These are phyloP conservation scores for Epizoanthus ramosus DNA, from an alignment of 92 coral and sea anemone species.

Conservation along the genomic window DNA sequence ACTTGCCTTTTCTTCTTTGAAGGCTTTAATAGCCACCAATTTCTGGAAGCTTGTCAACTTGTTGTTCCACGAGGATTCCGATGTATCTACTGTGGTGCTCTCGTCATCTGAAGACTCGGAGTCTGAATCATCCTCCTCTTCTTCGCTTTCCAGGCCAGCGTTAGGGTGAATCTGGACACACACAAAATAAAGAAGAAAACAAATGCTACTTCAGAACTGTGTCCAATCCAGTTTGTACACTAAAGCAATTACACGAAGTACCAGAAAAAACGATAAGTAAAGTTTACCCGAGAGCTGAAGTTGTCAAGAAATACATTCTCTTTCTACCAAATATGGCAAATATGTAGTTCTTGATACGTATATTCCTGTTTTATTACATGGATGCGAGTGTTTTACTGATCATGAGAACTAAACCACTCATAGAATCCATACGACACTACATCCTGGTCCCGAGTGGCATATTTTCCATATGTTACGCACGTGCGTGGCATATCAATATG, in stretches of 20 bases:
- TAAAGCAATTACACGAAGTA: neutral
- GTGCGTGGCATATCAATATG: too few relatives aligned
- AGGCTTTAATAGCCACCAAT: conserved; percentile 86
- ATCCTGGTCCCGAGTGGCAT: too few relatives aligned
- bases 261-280: neutral
- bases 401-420: too few relatives aligned
- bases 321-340: too few relatives aligned
- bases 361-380: too few relatives aligned
- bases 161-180: conserved; percentile 69
- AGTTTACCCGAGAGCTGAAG: too few relatives aligned
- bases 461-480: too few relatives aligned
- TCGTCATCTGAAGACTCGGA: conserved; percentile 4
- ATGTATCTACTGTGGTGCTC: conserved; percentile 17
- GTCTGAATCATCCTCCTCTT: conserved; percentile 49
- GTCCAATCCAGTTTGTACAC: too few relatives aligned
- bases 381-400: too few relatives aligned
- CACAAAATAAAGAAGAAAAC: neutral
- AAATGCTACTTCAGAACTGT: neutral
- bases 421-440: too few relatives aligned
- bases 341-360: too few relatives aligned
- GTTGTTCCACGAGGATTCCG: conserved; percentile 56
- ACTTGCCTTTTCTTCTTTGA: conserved; percentile 87
- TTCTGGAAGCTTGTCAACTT: conserved; percentile 86
- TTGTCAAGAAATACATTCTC: too few relatives aligned
- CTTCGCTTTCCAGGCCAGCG: conserved; percentile 47